Evolutionary conservation across 2,113 vertebrate genomes (phyloP).

Genomic region (Trogon surrucura): DNA sequence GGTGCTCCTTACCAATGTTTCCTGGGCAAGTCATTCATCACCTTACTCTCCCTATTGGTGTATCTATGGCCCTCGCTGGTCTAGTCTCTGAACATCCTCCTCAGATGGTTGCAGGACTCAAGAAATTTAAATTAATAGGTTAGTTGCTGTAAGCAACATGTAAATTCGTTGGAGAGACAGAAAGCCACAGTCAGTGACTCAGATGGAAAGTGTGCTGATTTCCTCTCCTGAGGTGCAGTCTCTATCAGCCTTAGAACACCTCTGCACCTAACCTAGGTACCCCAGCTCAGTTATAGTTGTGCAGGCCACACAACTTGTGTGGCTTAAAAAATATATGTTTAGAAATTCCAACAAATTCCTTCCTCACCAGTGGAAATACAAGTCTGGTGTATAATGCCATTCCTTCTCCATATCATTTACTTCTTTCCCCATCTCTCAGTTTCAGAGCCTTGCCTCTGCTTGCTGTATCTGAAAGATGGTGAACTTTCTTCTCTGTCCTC

Average conservation of each 20-base stretch:
- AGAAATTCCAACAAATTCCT: not conserved
- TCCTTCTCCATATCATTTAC: not conserved
- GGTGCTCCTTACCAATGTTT: not conserved
- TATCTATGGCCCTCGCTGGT: not conserved
- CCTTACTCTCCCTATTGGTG: not conserved
- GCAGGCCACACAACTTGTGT: not conserved
- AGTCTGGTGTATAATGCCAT: not conserved
- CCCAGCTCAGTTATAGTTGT: not conserved
- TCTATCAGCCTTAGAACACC: not conserved
- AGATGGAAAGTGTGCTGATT: not conserved
- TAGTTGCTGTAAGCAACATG: not conserved
- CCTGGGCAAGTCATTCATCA: not conserved
- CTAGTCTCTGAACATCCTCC: not conserved
- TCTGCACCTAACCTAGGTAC: not conserved
- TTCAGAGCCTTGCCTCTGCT: not conserved
- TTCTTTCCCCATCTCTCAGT: not conserved
- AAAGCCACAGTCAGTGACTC: not conserved
- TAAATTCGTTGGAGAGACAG: not conserved
- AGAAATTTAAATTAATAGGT: not conserved
- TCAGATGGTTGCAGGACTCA: not conserved
- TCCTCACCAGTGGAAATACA: not conserved
- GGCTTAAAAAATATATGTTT: not conserved
- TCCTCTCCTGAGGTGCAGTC: not conserved
- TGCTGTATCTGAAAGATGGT: not conserved
- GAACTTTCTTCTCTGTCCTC: constrained; percentile 61